Conservation (phyloP, 2,797 vertebrate genomes). For the Sparidentex hasta region DNA sequence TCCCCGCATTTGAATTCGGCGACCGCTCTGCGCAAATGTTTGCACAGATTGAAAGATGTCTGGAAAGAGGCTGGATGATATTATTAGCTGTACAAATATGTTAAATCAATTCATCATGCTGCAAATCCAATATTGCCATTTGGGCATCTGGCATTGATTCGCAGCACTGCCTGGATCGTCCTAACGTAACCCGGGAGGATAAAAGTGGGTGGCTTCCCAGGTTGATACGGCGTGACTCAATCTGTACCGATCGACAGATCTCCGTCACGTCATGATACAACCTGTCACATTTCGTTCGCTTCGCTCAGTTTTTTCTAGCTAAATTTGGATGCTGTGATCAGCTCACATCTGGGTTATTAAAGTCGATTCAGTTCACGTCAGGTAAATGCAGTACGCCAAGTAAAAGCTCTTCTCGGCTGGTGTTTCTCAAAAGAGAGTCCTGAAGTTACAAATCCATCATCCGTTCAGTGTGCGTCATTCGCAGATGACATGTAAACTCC, state of each 20-base stretch:
- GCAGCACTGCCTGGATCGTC: background rate
- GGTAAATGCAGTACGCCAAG: no score
- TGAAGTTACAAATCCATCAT: no score
- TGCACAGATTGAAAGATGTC: background rate
- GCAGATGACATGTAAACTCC: no score
- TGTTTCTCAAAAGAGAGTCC: no score
- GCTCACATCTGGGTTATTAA: no score
- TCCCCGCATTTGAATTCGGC: background rate
- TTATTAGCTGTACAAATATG: conserved; percentile 1
- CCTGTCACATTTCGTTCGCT: background rate
- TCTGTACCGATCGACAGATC: no score
- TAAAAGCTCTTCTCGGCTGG: no score
- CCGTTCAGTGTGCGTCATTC: no score
- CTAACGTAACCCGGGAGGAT: background rate
- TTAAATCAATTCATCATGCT: background rate
- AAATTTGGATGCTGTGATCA: no score
- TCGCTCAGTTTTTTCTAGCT: no score
- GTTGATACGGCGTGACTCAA: background rate
- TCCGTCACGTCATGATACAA: background rate
- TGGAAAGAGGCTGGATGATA: background rate
- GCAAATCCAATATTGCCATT: conserved; percentile 7
- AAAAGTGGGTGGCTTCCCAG: background rate
- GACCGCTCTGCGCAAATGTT: background rate
- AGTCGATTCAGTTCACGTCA: no score
- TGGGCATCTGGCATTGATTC: background rate